A percentile compares a stretch with the other conserved stretches of the same genome.
These are phyloP conservation scores for Halocaridina rubra DNA, from an alignment of 2,888 invertebrate species.

Conservation along the genomic window DNA sequence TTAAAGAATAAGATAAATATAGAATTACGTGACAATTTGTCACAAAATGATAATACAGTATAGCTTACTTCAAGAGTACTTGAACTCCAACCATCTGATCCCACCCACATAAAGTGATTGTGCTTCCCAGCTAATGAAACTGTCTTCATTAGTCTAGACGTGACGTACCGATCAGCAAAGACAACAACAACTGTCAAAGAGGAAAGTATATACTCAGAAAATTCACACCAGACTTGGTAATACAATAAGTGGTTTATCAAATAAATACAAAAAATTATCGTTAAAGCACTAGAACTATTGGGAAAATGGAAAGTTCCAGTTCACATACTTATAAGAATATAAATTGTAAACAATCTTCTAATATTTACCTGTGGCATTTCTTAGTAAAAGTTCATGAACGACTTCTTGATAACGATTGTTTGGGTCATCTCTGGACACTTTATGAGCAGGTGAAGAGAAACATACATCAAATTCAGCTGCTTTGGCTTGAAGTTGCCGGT, in stretches of 20 bases:
- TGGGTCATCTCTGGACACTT: slow-evolving; percentile 69
- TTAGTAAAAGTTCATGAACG: slow-evolving; percentile 68
- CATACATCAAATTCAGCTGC: slow-evolving; percentile 71
- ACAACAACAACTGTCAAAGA: slow-evolving; percentile 70
- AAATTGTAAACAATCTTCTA: no score
- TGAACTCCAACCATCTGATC: slow-evolving; percentile 72
- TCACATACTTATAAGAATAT: no score
- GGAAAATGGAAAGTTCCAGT: no score
- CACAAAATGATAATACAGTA: no score
- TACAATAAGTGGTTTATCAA: no score
- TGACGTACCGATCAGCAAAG: slow-evolving; percentile 71
- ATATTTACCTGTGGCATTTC: slow-evolving; percentile 70
- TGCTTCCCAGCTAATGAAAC: slow-evolving; percentile 67
- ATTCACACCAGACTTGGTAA: no score
- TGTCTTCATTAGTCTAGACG: slow-evolving; percentile 69
- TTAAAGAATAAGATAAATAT: no score
- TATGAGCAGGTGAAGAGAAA: slow-evolving; percentile 71
- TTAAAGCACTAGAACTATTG: no score
- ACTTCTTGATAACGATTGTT: slow-evolving; percentile 70
- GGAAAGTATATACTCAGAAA: no score
- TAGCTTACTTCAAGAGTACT: neutral
- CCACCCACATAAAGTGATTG: slow-evolving; percentile 71
- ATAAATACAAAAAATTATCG: no score
- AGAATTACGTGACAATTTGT: no score
- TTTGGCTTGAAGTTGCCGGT: slow-evolving; percentile 64